Percentiles rank a stretch among this genome's conserved stretches.
Evolutionary conservation across 1,140 invertebrate genomes (phyloP).

Genomic region (Aphelenchoides avenae): DNA sequence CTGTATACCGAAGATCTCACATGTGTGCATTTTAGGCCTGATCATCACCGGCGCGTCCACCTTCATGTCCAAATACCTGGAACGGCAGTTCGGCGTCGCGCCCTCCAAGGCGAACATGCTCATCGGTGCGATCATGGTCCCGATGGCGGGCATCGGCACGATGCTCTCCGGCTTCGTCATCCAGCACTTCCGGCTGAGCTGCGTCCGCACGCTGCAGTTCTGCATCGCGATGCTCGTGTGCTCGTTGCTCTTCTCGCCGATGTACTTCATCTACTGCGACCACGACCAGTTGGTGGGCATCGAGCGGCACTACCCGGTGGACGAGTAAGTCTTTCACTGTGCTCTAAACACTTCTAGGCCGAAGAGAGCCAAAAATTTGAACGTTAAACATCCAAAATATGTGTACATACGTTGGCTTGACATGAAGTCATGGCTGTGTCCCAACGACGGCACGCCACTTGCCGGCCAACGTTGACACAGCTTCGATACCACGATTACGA

Average conservation of each 20-base stretch:
- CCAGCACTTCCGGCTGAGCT: slow-evolving; percentile 54
- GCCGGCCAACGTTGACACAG: too few relatives aligned
- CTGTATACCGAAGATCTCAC: too few relatives aligned
- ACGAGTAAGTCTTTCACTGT: slow-evolving; percentile 35
- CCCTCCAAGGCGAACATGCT: slow-evolving; percentile 57
- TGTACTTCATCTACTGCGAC: slow-evolving; percentile 59
- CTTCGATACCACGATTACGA: too few relatives aligned
- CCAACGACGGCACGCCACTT: too few relatives aligned
- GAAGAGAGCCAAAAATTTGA: slow-evolving; percentile 4
- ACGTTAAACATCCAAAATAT: too few relatives aligned
- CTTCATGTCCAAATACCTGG: slow-evolving; percentile 59
- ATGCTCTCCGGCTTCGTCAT: slow-evolving; percentile 56
- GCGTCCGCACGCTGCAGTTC: slow-evolving; percentile 53
- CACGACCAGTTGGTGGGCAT: slow-evolving; percentile 54
- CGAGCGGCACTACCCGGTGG: slow-evolving; percentile 49
- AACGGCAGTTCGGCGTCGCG: slow-evolving; percentile 56
- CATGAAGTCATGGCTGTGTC: too few relatives aligned
- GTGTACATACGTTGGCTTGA: too few relatives aligned
- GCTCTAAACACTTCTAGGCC: too few relatives aligned
- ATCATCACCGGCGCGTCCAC: slow-evolving; percentile 58
- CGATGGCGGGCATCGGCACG: slow-evolving; percentile 55
- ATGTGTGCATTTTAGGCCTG: slow-evolving; percentile 38
- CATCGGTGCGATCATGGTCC: slow-evolving; percentile 42
- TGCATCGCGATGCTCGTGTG: slow-evolving; percentile 51
- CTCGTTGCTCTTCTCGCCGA: slow-evolving; percentile 53